phyloP scores from a whole-genome alignment of 2,797 vertebrate genomes.

The Xerus rutilus region DNA sequence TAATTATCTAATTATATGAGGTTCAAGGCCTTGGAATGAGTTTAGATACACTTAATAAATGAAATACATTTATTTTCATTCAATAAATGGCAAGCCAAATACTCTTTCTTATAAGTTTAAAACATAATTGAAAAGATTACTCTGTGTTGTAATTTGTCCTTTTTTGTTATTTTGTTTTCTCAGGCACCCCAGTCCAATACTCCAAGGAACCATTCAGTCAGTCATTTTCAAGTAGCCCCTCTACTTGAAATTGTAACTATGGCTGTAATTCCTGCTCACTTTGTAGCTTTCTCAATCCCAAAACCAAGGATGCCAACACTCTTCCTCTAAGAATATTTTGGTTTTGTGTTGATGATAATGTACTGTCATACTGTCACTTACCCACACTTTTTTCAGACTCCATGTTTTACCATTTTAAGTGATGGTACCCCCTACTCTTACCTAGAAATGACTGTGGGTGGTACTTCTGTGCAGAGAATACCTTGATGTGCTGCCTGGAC shows the following conservation, averaged over 20 bases:
- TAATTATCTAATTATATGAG: not conserved
- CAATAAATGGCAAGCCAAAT: not conserved
- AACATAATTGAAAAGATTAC: not conserved
- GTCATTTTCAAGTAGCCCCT: not conserved
- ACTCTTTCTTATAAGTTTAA: conserved; percentile 5
- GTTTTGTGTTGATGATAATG: not conserved
- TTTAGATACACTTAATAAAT: conserved; percentile 36
- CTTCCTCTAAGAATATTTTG: not conserved
- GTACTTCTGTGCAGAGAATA: not conserved
- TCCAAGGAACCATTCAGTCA: not conserved
- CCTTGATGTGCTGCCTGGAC: not conserved
- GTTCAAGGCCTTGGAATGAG: not conserved
- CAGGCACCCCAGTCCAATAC: not conserved
- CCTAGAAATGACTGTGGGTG: not conserved
- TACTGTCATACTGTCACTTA: not conserved
- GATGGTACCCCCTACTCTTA: not conserved
- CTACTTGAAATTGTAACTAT: not conserved
- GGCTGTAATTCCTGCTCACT: not conserved
- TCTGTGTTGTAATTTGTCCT: not conserved
- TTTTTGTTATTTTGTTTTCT: not conserved
- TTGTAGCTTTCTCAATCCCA: not conserved
- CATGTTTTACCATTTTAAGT: not conserved
- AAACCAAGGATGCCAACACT: not conserved
- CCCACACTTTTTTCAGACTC: not conserved
- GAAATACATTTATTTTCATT: conserved; percentile 32